Conservation (phyloP, 2,113 vertebrate species). For the Gobius niger region DNA sequence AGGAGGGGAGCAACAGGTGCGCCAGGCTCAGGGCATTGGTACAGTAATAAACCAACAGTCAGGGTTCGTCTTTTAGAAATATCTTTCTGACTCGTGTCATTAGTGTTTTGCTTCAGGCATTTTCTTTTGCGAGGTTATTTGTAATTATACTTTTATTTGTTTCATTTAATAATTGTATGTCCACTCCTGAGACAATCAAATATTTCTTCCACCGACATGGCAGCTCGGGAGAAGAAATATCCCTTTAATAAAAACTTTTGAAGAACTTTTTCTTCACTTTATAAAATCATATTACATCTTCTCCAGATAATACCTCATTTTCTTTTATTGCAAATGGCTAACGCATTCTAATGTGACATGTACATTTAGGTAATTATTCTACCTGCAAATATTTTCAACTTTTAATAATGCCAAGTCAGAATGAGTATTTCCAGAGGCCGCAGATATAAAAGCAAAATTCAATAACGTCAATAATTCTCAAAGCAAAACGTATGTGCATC, state of each 20-base stretch:
- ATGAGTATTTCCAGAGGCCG: not conserved
- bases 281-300: not conserved
- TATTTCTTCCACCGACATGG: too few relatives aligned
- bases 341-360: not conserved
- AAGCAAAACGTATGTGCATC: not conserved
- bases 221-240: not conserved
- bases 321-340: not conserved
- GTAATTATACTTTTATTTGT: not conserved
- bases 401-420: constrained; percentile 3
- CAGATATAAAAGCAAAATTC: not conserved
- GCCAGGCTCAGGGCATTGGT: not conserved
- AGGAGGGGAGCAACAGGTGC: not conserved
- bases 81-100: too few relatives aligned
- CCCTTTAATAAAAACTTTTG: not conserved
- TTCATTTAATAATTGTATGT: too few relatives aligned
- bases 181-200: too few relatives aligned
- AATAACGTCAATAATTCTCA: not conserved
- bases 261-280: not conserved
- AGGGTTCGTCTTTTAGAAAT: not conserved
- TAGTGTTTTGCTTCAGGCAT: not conserved
- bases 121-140: not conserved
- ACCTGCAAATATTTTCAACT: constrained; percentile 8
- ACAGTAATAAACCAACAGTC: not conserved
- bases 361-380: not conserved
- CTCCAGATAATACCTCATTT: not conserved